Percentiles rank a stretch among this genome's conserved stretches.
Conservation (phyloP, 2,888 invertebrate genomes). For the Pyralis farinalis region DNA sequence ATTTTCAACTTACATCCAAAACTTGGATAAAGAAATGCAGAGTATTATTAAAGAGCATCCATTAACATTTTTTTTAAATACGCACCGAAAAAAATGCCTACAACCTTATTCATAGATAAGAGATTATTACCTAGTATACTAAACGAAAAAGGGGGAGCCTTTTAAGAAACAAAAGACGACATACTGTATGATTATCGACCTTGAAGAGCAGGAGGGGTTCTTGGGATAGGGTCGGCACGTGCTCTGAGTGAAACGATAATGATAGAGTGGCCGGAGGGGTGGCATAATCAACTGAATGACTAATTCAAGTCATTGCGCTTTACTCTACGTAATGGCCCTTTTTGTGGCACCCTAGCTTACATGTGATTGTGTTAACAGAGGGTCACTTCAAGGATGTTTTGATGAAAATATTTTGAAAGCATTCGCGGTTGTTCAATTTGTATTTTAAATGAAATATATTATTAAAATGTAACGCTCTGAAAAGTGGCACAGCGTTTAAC, state of each 20-base stretch:
- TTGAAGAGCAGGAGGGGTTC: slow-evolving; percentile 63
- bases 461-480: slow-evolving; percentile 7
- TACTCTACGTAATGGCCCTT: slow-evolving; percentile 59
- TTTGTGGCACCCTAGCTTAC: slow-evolving; percentile 56
- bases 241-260: slow-evolving; percentile 71
- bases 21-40: no score
- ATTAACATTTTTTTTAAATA: no score
- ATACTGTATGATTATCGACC: slow-evolving; percentile 67
- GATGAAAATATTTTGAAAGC: slow-evolving; percentile 52
- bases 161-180: slow-evolving; percentile 46
- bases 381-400: slow-evolving; percentile 51
- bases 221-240: slow-evolving; percentile 63
- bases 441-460: not conserved
- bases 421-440: slow-evolving; percentile 11
- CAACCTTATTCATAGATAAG: no score
- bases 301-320: slow-evolving; percentile 76
- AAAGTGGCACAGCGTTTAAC: not conserved
- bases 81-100: no score
- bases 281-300: slow-evolving; percentile 75
- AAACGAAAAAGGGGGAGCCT: slow-evolving; percentile 10
- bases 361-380: slow-evolving; percentile 31
- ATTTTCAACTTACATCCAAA: no score
- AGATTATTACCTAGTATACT: not conserved
- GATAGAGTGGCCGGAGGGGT: slow-evolving; percentile 75
- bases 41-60: no score